A percentile compares a stretch with the other conserved stretches of the same genome.
Conservation (phyloP, 2,113 vertebrate genomes). For the Felis catus region F.catus_Fca126_mat1.0 CM031413.1:96755501-96756000, state of each 20-base stretch:
- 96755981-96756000: background rate
- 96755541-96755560: background rate
- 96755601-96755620: background rate
- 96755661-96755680: background rate
- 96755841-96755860: background rate
- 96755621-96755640: background rate
- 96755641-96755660: background rate
- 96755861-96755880: background rate
- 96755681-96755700: background rate
- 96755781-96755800: background rate
- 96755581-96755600: background rate
- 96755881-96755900: background rate
- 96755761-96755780: background rate
- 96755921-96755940: background rate
- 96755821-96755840: background rate
- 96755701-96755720: slow-evolving; percentile 2
- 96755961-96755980: background rate
- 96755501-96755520: background rate
- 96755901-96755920: background rate
- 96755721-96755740: background rate
- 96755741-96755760: background rate
- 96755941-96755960: background rate
- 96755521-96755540: background rate
- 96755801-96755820: background rate
- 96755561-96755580: background rate